Base-by-base conservation (phyloP, 2,113 vertebrate genomes). In the Psittacara wagleri region DNA sequence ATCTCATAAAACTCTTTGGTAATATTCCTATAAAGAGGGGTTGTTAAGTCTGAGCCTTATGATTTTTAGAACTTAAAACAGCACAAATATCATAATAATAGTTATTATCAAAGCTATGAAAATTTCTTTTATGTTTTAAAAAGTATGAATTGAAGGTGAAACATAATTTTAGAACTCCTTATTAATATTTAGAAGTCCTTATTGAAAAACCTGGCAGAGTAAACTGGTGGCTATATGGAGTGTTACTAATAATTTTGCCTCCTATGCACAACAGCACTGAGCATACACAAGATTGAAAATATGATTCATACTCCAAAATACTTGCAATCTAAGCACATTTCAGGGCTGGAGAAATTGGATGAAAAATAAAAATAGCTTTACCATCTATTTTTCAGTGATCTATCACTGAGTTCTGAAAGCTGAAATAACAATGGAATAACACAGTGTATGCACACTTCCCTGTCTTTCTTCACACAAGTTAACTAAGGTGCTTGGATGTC, bases 361-460 rank as follows among this genome's bases (percentile, higher is more conserved):
- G 48, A 92, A 87, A 94, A 94, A 72, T 70, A 79, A 85, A 92
- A 89, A 84, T 41, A 73, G 10, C 33, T 82, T 37, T 73, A 52
- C 11, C 49, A 85, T 64, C 74, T 90, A 33, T 85, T 93, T 92
- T 95, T 91, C 77, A 59, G 81, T 89, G 78, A 89, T 75, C 43
- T 76, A 52, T 95, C 81, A 63, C 27, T 37, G 73, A 78, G 9
- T 88, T 82, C 52, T 73, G 49, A 89, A 86, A 91, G 39, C 14
- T 89, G 24, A 89, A 90, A 79, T 87, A 92, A 85, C 20, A 43
- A 4, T 33, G 24, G 76, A 89, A 66, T 49, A 72, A 35, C 18
- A 46, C 20, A 55, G 11, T 28, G 22, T 81, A 16, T 81, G 25
- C 23, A 70, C 12, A 22, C 1, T 86, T 77, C 10, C 18, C 23